Evolutionary conservation across 2,888 invertebrate genomes (phyloP), one percentile per base, ranked within the genome.

Genomic region (Caenorhabditis uteleia): DNA sequence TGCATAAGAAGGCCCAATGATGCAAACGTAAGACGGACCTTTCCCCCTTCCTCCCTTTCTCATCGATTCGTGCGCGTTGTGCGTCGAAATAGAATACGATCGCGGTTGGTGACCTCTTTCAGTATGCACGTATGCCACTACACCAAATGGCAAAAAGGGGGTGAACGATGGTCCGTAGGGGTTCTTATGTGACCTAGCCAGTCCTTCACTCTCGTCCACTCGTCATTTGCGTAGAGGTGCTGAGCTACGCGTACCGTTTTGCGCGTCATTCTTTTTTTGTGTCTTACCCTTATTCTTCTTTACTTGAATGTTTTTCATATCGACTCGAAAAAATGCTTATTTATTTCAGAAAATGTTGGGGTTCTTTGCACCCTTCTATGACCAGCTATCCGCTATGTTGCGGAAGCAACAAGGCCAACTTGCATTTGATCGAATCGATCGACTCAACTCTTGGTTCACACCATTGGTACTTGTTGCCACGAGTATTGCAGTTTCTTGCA

Each of bases 291-390:
- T 27, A 44, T 21, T 29, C 1, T 29, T 29, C 10, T 29, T 50
- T 50, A 33, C 31, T 42, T 40, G 34, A 14, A 5, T 23, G 43
- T 43, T 43, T 36, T 36, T 12, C 40, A 5, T 40, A 4, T 40
- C 16, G 20, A 40, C 21, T 20, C 33, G 5, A 31, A 31, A 34
- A 7, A 34, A 34, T 10, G 14, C 20, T 38, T 5, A 20, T 14
- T 34, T 10, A n/a, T n/a, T n/a, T n/a, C n/a, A n/a, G n/a, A n/a
- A n/a, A n/a, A 62, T 62, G 62, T 33, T 62, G 51, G 62, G 62
- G 31, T 62, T 62, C 27, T 62, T 62, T 10, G 46, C 38, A 33
- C 62, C 62, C 39, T 44, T 62, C 39, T 62, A 62, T 43, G 62
- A 62, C 16, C 51, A 57, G 8, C 36, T 62, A 10, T 34, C 23